Base-by-base conservation (phyloP, 2,797 vertebrate genomes). In the Petrocephalus sullivani region DNA sequence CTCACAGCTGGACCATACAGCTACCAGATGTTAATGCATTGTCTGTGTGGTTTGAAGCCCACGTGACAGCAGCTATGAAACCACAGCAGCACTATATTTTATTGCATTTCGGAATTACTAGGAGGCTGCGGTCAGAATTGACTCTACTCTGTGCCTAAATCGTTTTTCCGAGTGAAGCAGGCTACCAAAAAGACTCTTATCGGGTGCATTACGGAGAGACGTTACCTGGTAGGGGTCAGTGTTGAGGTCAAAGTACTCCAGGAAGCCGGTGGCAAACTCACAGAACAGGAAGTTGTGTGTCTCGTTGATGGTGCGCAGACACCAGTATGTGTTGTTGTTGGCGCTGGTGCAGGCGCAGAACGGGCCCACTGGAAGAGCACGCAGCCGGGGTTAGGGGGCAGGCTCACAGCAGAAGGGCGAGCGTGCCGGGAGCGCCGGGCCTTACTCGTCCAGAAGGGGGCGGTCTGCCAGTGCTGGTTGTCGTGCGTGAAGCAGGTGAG, bases 401-500 rank as follows among this genome's bases (percentile, higher is more conserved):
- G n/a, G 33, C 85, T 46, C 19, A 21, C 85, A 51, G 7, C 49
- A 49, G 46, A 23, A n/a, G 16, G 46, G 84, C 41, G 4, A 28
- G 54, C 87, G 88, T 88, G 51, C 28, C 33, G 64, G 14, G 14
- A 37, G 28, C 12, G 64, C 14, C 28, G 12, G 37, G 58, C 51
- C 97, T 97, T 94, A 99, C 98, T 0, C 90, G 98, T 99, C 98
- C 98, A 99, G 91, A 97, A 97, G 41, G 98, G 98, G 83, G 98
- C 97, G 0, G 98, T 99, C 94, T 99, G 98, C 98, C 98, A 99
- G 94, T 99, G 98, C 89, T 99, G 98, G 96, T 99, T 99, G 95
- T 99, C 97, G 0, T 99, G 98, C 58, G 98, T 99, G 94, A 99
- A 99, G 94, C 98, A 99, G 19, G 98, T 99, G 87, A 99, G 97